Evolutionary conservation across 2,888 invertebrate species (phyloP), one percentile per base, ranked within the genome.

Genomic region (Harpagoxenus sublaevis): DNA sequence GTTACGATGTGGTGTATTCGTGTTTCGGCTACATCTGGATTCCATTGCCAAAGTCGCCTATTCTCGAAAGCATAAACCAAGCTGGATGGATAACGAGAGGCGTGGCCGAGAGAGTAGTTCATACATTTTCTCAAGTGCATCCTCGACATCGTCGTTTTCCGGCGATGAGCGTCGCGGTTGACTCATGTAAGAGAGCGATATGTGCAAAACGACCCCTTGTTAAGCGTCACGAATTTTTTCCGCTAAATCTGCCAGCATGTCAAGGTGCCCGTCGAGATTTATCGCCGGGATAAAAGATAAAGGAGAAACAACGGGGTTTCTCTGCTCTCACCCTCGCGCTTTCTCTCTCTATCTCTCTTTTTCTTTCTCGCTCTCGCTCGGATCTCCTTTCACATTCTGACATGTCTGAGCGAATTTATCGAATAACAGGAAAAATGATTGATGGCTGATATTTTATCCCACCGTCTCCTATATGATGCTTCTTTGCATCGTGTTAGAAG

Each of bases 211-310:
- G 60, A 81, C 28, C 85, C 75, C 89, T 90, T 89, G 89, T 90
- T 91, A 89, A 91, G 86, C 87, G 82, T 86, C 79, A 75, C 84
- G 86, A 88, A 88, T 92, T 88, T 89, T 90, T 90, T 87, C 73
- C 85, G 88, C 83, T 91, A 88, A 91, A 89, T 89, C 90, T 89
- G 87, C 87, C 88, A 83, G 70, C 78, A 66, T 53, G 65, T 74
- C 84, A 73, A 86, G 77, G 70, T 55, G 85, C 77, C 77, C 84
- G 83, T 84, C 68, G 88, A 93, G 92, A 93, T 93, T 93, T 93
- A 93, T 93, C 90, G 89, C 85, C 51, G 70, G 88, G 90, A 89
- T 91, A 91, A 92, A 92, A 91, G 90, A 89, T 88, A 90, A 89
- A 84, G 88, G 83, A 88, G 90, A 91, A 92, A 91, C 92, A 91